Percentiles rank a stretch among this genome's conserved stretches.
Evolutionary conservation across 2,797 vertebrate species (phyloP).

Genomic region (Columba guinea): DNA sequence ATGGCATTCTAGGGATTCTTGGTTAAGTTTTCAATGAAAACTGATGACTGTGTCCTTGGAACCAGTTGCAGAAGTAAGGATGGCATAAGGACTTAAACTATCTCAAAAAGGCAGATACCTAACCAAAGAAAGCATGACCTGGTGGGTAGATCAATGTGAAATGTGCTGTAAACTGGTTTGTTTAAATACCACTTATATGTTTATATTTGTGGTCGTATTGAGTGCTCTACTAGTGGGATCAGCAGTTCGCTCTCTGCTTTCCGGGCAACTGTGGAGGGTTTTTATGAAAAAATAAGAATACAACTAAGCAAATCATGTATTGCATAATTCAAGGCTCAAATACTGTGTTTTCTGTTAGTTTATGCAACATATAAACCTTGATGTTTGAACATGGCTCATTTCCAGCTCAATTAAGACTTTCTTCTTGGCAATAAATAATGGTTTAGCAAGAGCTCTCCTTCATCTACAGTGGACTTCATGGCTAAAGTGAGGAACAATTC

Average conservation of each 20-base stretch:
- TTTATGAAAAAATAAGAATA: neutral
- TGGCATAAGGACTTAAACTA: neutral
- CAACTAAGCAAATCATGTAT: fast-evolving
- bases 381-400: neutral
- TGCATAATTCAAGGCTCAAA: neutral
- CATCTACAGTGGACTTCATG: neutral
- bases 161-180: neutral
- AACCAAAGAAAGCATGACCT: neutral
- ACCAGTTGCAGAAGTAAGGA: neutral
- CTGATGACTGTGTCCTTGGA: neutral
- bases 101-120: neutral
- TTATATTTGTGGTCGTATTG: neutral
- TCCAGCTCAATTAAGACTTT: neutral
- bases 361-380: neutral
- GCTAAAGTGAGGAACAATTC: neutral
- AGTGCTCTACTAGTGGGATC: neutral
- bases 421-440: neutral
- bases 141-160: neutral
- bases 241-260: neutral
- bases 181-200: neutral
- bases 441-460: neutral
- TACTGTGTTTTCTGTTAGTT: neutral
- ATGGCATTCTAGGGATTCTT: neutral
- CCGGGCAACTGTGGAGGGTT: neutral
- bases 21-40: neutral